Evolutionary conservation across 2,888 invertebrate genomes (phyloP), one percentile per base, ranked within the genome.

Genomic region (Epiblema foenella): DNA sequence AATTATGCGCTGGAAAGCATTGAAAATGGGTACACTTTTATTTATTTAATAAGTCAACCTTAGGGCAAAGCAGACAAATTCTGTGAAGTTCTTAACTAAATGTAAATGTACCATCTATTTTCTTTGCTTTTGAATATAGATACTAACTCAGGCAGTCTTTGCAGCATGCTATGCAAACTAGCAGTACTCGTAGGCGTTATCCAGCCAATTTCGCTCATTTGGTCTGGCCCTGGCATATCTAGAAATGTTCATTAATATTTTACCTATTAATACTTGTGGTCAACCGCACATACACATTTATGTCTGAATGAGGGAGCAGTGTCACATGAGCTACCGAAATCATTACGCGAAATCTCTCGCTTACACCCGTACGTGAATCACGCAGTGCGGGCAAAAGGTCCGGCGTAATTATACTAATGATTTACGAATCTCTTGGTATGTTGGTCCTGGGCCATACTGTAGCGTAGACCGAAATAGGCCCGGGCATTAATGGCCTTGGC

Each of bases 201-300:
- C 82, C 86, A 87, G 57, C 83, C 81, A 18, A 87, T 73, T 37
- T 89, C 86, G 74, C 77, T 82, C 12, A 86, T 74, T 58, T 81
- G 80, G 46, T 79, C 79, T 8, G 75, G 80, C 59, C 74, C 81
- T 51, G 83, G 85, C 24, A 76, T 78, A 74, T 79, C 89, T 89
- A 79, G 42, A 80, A 78, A 73, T 76, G 56, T 52, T 68, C 5
- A 68, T 66, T 24, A 52, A 39, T 42, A 29, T 54, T 56, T 24
- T 33, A 56, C n/a, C 15, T 7, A 29, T 56, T 8, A 8, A 12
- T 8, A n/a, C 42, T 46, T n/a, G 46, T 46, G 46, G 5, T 7
- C 12, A n/a, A 46, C 46, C 9, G 33, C 9, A 46, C 2, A 46
- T 46, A 46, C 42, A 42, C 46, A 46, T 46, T 39, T n/a, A 1